Evolutionary conservation across 2,888 invertebrate species (phyloP).

Genomic region (Desoria tigrina): DNA sequence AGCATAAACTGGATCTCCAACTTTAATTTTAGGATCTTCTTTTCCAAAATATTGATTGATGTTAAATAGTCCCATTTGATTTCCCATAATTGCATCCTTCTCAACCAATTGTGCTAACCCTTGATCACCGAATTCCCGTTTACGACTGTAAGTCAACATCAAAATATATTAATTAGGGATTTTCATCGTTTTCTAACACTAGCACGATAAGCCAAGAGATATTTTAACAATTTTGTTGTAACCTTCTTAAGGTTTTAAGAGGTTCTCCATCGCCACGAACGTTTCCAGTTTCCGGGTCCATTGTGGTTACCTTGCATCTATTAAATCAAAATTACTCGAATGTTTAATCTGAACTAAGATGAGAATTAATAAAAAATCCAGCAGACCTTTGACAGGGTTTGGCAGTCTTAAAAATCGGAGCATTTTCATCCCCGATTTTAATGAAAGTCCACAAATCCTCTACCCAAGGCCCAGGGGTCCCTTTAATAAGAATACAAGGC

Average conservation of each 20-base stretch:
- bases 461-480: conserved; percentile 38
- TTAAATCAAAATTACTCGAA: neutral
- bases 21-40: conserved; percentile 20
- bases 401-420: conserved; percentile 41
- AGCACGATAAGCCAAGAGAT: neutral
- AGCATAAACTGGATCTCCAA: conserved; percentile 42
- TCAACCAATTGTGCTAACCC: conserved; percentile 27
- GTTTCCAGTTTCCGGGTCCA: conserved; percentile 42
- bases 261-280: conserved; percentile 42
- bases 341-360: neutral
- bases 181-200: neutral
- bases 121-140: conserved; percentile 29
- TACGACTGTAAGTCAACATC: too few species aligned
- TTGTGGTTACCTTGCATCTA: conserved; percentile 43
- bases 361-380: neutral
- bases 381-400: conserved; percentile 44
- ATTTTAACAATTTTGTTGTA: neutral
- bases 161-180: conserved; percentile 1
- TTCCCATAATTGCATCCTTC: conserved; percentile 38
- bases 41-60: neutral
- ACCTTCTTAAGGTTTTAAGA: conserved; percentile 35
- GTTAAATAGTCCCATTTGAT: conserved; percentile 41
- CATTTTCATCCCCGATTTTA: conserved; percentile 33
- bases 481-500: conserved; percentile 39
- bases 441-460: conserved; percentile 49